Base-by-base conservation (phyloP, 2,797 vertebrate species). In the Sebastolobus alascanus region DNA sequence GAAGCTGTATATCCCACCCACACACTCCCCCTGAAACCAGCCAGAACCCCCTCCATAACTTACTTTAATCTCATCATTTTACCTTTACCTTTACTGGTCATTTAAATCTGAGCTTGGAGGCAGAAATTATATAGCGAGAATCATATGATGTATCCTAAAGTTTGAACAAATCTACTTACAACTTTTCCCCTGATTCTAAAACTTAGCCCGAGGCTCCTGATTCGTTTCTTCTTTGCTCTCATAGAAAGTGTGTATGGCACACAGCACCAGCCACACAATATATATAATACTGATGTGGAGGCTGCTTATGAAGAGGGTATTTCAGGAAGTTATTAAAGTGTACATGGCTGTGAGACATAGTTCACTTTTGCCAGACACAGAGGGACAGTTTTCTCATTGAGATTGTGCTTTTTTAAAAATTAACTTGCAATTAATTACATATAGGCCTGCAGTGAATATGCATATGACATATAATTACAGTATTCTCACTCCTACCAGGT, bases 81-180 rank as follows among this genome's bases (percentile, higher is more conserved):
- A 46, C 55, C 58, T 85, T 83, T 86, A 86, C 75, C 59, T 80
- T 61, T 67, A 87, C 67, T 73, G 84, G 83, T 85, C 87, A 84
- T 78, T 90, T 84, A 83, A 90, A 86, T 89, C 84, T 58, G 31
- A 82, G 84, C 86, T 90, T 46, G 66, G 71, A 88, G 84, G 82
- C 76, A 83, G 66, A 87, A 61, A 84, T 73, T 72, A 79, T 73
- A 77, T 31, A 22, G 40, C 46, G 66, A 64, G 72, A 73, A 84
- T 88, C 77, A 78, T 79, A 83, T 84, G 77, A 90, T 85, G 79
- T 52, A 88, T 91, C 63, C 82, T 72, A 77, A 92, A 90, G 77
- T 92, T 92, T 87, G 77, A 87, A 85, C 84, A 89, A 92, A 92
- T 92, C 86, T 77, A 84, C 83, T 87, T 87, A 86, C 72, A 92